Percentiles rank a stretch among this genome's conserved stretches.
These are phyloP conservation scores for Auanema sp. DNA, from an alignment of 2,888 invertebrate species.

Conservation along the genomic window DNA sequence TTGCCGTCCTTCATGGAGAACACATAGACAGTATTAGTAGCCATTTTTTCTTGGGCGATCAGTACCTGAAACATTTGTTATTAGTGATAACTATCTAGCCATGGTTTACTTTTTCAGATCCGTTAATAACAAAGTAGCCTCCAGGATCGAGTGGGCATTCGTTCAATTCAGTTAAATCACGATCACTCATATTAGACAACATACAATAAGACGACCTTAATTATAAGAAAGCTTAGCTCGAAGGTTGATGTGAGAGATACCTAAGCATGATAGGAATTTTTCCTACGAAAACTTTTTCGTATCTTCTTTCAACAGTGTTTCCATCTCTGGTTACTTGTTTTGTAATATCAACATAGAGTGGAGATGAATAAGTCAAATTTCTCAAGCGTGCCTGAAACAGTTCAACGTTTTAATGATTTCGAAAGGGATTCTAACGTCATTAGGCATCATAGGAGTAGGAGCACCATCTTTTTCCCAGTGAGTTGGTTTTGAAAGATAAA, in stretches of 20 bases:
- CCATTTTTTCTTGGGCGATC: constrained; percentile 99
- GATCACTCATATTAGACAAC: constrained; percentile 88
- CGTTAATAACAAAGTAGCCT: constrained; percentile 99
- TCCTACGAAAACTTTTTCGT: constrained; percentile 76
- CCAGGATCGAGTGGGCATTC: constrained; percentile 98
- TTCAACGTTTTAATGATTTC: neutral
- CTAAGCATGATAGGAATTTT: constrained; percentile 97
- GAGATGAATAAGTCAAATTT: constrained; percentile 87
- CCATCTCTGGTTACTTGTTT: constrained; percentile 78
- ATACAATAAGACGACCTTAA: constrained; percentile 90
- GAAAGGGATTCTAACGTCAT: constrained; percentile 72
- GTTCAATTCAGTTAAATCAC: constrained; percentile 97
- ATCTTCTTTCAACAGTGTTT: constrained; percentile 76
- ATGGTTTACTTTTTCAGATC: constrained; percentile 85
- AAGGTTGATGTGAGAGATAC: constrained; percentile 20
- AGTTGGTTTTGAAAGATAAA: constrained; percentile 96
- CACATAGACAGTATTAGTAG: constrained; percentile 98
- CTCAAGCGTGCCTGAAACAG: constrained; percentile 78
- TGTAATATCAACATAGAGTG: constrained; percentile 96
- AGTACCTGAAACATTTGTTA: constrained; percentile 71
- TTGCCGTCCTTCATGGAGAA: constrained; percentile 99
- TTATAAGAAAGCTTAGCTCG: neutral
- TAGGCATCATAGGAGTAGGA: constrained; percentile 99
- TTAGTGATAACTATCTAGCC: neutral
- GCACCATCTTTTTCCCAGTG: constrained; percentile 99